Base-by-base conservation (phyloP, 2,888 invertebrate genomes). In the Arge pagana region DNA sequence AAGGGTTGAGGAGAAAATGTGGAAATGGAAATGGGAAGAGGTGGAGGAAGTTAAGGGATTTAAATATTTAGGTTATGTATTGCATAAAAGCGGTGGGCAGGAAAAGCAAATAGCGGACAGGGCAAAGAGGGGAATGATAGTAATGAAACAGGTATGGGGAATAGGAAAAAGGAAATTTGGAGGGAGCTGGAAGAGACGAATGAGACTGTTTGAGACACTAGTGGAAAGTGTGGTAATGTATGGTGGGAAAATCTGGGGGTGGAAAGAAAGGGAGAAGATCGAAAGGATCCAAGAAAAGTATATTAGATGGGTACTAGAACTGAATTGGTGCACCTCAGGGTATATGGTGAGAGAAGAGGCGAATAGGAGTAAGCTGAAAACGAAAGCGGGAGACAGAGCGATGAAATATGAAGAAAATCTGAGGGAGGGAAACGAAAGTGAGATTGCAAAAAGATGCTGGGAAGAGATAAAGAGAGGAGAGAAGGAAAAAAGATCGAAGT, bases 321-420 rank as follows among this genome's bases (percentile, higher is more conserved):
- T 37, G 19, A 41, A 53, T 24, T 41, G 11, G 16, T 18, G 24
- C 15, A 53, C 53, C 6, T 31, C 50, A 6, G 24, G 18, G 10
- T 41, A 54, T 18, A 23, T 51, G 21, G 42, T 41, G 3, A 31
- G 21, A 24, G 37, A 39, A 23, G 52, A 52, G n/a, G 8, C 24
- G 23, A 49, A 37, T 31, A 48, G 36, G 16, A 23, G 37, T 24
- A 50, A 55, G 23, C 23, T 52, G 13, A 41, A 36, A 49, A 19
- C 36, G 31, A 24, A 30, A 15, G 31, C 50, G 26, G 23, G 48
- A 19, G 37, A 41, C 36, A 48, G 50, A 50, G 52, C 37, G 19
- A 24, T 28, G 4, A 51, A 41, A 41, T 48, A 37, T 30, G 48
- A 48, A n/a, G 19, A 48, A 15, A 54, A 51, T 10, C 40, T 54